Evolutionary conservation across 2,113 vertebrate species (phyloP).

Genomic region (Axis porcinus): DNA sequence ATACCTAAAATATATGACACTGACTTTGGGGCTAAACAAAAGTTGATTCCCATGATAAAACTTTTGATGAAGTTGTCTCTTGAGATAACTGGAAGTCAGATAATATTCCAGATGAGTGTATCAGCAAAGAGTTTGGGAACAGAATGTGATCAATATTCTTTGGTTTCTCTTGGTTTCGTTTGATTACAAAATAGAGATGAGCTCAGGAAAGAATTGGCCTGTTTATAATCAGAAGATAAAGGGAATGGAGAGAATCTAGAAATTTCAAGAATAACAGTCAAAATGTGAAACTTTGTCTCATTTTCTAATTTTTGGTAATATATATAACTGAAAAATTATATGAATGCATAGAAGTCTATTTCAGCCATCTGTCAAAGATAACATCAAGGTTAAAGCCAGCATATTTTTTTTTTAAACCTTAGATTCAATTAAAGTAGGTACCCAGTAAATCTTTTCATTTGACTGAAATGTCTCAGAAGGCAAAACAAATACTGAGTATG

Average conservation of each 20-base stretch:
- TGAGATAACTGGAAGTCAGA: not conserved
- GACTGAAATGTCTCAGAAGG: not conserved
- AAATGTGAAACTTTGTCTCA: not conserved
- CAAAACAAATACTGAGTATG: not conserved
- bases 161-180: not conserved
- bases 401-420: not conserved
- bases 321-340: slow-evolving; percentile 10
- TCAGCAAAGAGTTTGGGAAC: not conserved
- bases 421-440: not conserved
- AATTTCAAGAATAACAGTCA: not conserved
- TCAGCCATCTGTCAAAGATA: not conserved
- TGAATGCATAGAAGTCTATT: not conserved
- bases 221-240: not conserved
- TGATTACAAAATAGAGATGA: not conserved
- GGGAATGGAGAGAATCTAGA: not conserved
- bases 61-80: not conserved
- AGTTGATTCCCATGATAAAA: not conserved
- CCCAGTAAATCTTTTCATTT: not conserved
- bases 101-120: not conserved
- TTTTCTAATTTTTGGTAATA: not conserved
- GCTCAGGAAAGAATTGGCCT: not conserved
- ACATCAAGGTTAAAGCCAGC: not conserved
- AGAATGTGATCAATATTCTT: not conserved
- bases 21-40: not conserved
- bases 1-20: not conserved